These are phyloP conservation scores for Helogale parvula DNA, from an alignment of 2,113 vertebrate species.

Conservation along the genomic window DNA sequence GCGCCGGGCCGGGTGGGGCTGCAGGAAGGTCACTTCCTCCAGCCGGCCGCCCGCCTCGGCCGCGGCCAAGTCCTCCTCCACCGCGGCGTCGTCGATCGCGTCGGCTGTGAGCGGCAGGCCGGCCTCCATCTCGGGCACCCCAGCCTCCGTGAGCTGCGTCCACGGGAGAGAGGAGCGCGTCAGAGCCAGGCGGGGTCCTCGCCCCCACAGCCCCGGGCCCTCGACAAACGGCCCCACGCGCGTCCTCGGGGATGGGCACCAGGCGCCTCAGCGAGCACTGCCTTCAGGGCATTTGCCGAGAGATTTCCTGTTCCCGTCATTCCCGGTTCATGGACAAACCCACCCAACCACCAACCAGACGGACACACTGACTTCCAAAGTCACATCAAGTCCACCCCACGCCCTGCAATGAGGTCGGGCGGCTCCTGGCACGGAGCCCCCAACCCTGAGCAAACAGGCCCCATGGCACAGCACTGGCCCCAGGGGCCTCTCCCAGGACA, in stretches of 20 bases:
- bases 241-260: background rate
- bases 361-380: rapidly evolving
- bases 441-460: background rate
- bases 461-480: too few relatives aligned
- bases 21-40: constrained; percentile 92
- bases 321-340: background rate
- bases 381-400: background rate
- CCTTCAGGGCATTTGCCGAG: background rate
- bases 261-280: background rate
- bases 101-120: constrained; percentile 83
- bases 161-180: background rate
- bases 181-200: background rate
- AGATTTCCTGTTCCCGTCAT: background rate
- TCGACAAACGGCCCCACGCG: background rate
- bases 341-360: background rate
- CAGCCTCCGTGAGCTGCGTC: constrained; percentile 90
- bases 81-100: constrained; percentile 90
- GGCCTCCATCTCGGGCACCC: constrained; percentile 42
- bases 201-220: background rate
- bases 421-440: background rate
- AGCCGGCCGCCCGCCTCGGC: constrained; percentile 87
- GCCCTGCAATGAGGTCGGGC: background rate
- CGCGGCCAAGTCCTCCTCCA: constrained; percentile 92
- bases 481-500: too few relatives aligned
- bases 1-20: constrained; percentile 92